Conservation (phyloP, 2,113 vertebrate species). For the Arvicanthis niloticus region DNA sequence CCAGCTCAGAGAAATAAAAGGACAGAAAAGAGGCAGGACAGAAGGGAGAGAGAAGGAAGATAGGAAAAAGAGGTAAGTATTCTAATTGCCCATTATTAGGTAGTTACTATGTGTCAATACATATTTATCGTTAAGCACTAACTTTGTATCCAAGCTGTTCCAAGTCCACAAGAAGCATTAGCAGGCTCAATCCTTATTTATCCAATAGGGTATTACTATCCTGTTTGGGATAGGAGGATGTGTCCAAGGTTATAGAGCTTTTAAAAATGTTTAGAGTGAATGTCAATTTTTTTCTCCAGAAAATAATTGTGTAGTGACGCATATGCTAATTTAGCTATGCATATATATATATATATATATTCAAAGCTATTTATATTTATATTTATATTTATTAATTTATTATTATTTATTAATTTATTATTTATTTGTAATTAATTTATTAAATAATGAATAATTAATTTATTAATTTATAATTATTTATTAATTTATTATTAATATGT, state of each 20-base stretch:
- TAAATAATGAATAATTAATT: too few relatives aligned
- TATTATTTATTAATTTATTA: too few relatives aligned
- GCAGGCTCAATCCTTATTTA: conserved; percentile 20
- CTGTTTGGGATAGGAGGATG: not conserved
- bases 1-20: too few relatives aligned
- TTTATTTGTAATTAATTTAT: too few relatives aligned
- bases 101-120: not conserved
- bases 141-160: not conserved
- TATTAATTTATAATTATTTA: too few relatives aligned
- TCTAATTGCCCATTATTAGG: not conserved
- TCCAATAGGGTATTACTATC: not conserved
- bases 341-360: not conserved
- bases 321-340: not conserved
- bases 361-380: too few relatives aligned
- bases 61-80: not conserved
- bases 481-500: too few relatives aligned
- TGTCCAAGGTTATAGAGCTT: conserved; percentile 28
- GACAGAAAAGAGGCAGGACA: not conserved
- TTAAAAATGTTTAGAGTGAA: not conserved
- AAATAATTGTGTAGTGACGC: not conserved
- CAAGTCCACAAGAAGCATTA: not conserved
- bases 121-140: not conserved
- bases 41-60: too few relatives aligned
- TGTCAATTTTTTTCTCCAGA: not conserved
- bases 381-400: too few relatives aligned